A percentile compares a stretch with the other conserved stretches of the same genome.
Conservation (phyloP, 2,113 vertebrate genomes). For the Lepisosteus osseus region DNA sequence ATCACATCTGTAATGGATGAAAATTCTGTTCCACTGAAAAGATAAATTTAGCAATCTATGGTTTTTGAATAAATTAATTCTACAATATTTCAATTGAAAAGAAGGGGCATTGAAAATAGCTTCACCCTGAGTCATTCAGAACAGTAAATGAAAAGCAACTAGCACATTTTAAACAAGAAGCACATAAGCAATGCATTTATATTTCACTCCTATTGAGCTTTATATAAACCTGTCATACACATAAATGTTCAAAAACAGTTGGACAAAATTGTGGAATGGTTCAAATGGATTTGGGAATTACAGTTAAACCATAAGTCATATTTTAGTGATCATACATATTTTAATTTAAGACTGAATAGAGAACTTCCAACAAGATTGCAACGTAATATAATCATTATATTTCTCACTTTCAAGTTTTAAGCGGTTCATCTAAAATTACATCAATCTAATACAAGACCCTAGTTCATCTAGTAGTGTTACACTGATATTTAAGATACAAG, state of each 20-base stretch:
- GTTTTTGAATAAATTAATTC: neutral
- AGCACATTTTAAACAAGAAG: too few relatives aligned
- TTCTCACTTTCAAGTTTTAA: neutral
- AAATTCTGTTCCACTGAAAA: neutral
- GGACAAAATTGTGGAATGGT: too few relatives aligned
- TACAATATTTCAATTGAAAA: neutral
- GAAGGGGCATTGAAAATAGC: neutral
- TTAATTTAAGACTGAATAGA: neutral
- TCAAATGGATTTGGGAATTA: too few relatives aligned
- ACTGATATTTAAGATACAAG: neutral
- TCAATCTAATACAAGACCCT: too few relatives aligned
- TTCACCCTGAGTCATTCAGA: too few relatives aligned
- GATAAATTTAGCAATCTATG: neutral
- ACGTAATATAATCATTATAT: neutral
- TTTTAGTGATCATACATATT: conserved; percentile 1
- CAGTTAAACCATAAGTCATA: too few relatives aligned
- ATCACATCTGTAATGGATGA: neutral
- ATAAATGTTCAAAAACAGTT: too few relatives aligned
- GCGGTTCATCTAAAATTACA: neutral
- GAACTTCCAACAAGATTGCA: neutral
- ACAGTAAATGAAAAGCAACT: too few relatives aligned
- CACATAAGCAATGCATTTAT: too few relatives aligned
- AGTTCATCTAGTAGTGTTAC: neutral
- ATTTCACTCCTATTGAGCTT: too few relatives aligned
- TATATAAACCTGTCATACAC: too few relatives aligned